Conservation (phyloP, 2,888 invertebrate species). For the Pterostichus niger region DNA sequence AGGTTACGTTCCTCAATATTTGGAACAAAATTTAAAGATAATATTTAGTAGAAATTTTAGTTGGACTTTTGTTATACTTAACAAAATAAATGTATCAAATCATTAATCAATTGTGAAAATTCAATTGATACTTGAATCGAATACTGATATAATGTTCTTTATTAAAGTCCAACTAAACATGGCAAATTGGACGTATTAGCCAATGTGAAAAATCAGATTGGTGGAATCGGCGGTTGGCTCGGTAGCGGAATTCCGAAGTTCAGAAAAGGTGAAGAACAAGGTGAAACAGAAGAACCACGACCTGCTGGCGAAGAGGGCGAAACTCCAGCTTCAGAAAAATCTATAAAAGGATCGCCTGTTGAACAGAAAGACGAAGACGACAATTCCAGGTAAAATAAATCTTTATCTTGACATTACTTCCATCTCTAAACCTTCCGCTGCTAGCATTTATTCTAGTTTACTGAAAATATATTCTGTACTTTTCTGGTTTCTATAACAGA, state of each 20-base stretch:
- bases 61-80: too few species aligned
- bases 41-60: too few species aligned
- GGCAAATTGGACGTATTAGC: slow-evolving; percentile 90
- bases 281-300: slow-evolving; percentile 72
- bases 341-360: slow-evolving; percentile 74
- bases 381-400: slow-evolving; percentile 85
- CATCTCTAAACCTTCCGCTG: slow-evolving; percentile 6
- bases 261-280: slow-evolving; percentile 82
- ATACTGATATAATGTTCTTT: not conserved
- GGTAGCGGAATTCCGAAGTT: slow-evolving; percentile 87
- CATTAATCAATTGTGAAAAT: too few species aligned
- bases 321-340: slow-evolving; percentile 76
- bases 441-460: not conserved
- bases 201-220: slow-evolving; percentile 91
- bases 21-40: too few species aligned
- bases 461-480: not conserved
- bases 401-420: slow-evolving; percentile 46
- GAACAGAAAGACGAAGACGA: slow-evolving; percentile 87
- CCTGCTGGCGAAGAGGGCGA: slow-evolving; percentile 76
- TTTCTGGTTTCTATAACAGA: not conserved
- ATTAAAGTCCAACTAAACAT: slow-evolving; percentile 84
- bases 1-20: slow-evolving; percentile 33
- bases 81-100: too few species aligned
- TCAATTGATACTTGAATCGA: too few species aligned
- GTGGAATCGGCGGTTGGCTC: slow-evolving; percentile 90